A percentile compares a stretch with the other conserved stretches of the same genome.
phyloP scores from a whole-genome alignment of 2,888 invertebrate genomes.

The Acronicta leporina region DNA sequence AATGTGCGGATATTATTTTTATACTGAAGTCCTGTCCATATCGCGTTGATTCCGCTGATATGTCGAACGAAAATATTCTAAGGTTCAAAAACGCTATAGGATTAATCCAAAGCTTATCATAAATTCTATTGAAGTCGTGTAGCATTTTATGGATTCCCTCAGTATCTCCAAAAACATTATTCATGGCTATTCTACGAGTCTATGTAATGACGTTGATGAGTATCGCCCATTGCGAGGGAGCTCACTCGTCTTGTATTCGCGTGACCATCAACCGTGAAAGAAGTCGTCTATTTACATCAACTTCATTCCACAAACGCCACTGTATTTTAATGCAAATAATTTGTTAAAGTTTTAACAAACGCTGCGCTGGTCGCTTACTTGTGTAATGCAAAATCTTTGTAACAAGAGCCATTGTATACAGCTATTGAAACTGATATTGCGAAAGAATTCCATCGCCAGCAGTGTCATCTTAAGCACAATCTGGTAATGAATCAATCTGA shows the following conservation, averaged over 20 bases:
- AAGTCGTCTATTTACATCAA: conserved; percentile 66
- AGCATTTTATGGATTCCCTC: conserved; percentile 19
- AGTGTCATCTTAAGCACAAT: conserved; percentile 40
- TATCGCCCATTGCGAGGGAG: conserved; percentile 58
- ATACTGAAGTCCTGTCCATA: not conserved
- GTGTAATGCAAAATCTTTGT: conserved; percentile 52
- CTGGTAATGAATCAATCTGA: conserved; percentile 34
- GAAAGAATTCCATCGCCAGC: conserved; percentile 46
- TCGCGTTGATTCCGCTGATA: not conserved
- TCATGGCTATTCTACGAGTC: conserved; percentile 57
- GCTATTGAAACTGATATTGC: conserved; percentile 43
- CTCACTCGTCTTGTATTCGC: conserved; percentile 63
- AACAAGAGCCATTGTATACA: conserved; percentile 51
- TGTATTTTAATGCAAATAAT: conserved; percentile 58
- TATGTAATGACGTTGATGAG: conserved; percentile 61
- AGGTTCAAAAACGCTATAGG: conserved; percentile 2
- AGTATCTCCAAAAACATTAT: conserved; percentile 52
- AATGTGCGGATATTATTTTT: not conserved
- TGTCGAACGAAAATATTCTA: not conserved
- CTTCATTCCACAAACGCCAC: conserved; percentile 57
- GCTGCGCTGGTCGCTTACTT: conserved; percentile 30
- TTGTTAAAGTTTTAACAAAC: conserved; percentile 56
- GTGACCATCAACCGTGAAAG: conserved; percentile 69
- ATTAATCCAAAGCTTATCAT: conserved; percentile 5
- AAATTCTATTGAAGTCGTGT: conserved; percentile 5